Evolutionary conservation across 2,113 vertebrate species (phyloP).

Genomic region (Gavia stellata): DNA sequence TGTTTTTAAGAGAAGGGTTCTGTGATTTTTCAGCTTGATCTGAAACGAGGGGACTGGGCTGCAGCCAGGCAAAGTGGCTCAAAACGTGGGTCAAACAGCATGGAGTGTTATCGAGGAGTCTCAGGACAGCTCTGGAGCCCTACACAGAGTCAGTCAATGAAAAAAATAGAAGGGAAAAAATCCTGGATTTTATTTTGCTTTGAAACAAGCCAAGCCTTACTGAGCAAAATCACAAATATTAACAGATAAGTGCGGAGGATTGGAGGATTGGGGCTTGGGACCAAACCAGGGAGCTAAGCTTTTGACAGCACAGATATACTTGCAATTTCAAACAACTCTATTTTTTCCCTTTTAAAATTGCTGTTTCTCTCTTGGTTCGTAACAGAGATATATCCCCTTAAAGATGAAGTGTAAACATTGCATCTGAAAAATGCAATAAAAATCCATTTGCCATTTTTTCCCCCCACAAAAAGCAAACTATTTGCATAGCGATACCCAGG

Average conservation of each 20-base stretch:
- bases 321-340: neutral
- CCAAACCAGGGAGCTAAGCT: neutral
- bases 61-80: neutral
- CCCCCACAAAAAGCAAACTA: neutral
- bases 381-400: neutral
- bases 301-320: neutral
- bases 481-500: neutral
- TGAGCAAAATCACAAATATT: neutral
- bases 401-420: neutral
- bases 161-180: neutral
- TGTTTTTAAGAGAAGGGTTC: neutral
- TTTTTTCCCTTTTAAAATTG: neutral
- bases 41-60: neutral
- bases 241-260: neutral
- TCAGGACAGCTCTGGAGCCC: neutral
- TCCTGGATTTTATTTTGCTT: neutral
- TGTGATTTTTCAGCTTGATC: neutral
- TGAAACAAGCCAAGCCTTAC: neutral
- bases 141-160: neutral
- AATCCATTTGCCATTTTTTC: neutral
- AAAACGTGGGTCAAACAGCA: neutral
- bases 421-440: neutral
- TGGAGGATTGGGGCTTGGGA: neutral
- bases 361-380: neutral
- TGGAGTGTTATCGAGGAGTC: rapidly evolving